Evolutionary conservation across 1,140 invertebrate genomes (phyloP), one percentile per base, ranked within the genome.

Genomic region (Lasioglossum albipes): DNA sequence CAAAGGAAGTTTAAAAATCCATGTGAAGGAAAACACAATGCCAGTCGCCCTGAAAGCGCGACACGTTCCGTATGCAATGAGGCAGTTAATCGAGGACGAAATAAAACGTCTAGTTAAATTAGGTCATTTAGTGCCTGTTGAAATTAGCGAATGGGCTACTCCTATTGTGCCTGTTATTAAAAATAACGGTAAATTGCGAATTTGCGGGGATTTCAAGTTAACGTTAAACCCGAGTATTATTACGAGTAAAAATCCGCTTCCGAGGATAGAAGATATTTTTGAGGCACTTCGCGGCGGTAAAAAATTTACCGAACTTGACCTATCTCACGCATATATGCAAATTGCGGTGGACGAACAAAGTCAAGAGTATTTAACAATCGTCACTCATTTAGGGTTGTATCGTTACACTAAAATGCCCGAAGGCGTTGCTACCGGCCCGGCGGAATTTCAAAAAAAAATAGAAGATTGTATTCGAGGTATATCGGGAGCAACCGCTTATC

Each of bases 391-490:
- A 57, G 92, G 92, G 22, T 70, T 90, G 12, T 92, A 85, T 72
- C 54, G 82, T 65, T 91, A 86, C 83, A 92, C 79, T 27, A 81
- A 89, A 42, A 69, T 93, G 20, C 87, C 89, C 22, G 93, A 91
- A 83, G 93, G 93, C 0, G 74, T 93, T 6, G 84, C 85, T 12
- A 79, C 87, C 16, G 89, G 88, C 62, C 87, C 90, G 0, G 75
- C 77, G 13, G 88, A 89, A 36, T 92, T 91, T 68, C 92, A 93
- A 82, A 74, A 86, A 31, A 84, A 89, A 22, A 91, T 93, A 83
- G 89, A 93, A 68, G 71, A 87, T 66, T 81, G 90, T 20, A 74
- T 92, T 54, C 16, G 41, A 41, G 88, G 82, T 9, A 80, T 89
- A 22, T 22, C 79, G 0, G 71, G 79, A 27, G 27, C 57, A 49